Conservation (phyloP, 1,140 invertebrate genomes). For the Pogonus chalceus region DNA sequence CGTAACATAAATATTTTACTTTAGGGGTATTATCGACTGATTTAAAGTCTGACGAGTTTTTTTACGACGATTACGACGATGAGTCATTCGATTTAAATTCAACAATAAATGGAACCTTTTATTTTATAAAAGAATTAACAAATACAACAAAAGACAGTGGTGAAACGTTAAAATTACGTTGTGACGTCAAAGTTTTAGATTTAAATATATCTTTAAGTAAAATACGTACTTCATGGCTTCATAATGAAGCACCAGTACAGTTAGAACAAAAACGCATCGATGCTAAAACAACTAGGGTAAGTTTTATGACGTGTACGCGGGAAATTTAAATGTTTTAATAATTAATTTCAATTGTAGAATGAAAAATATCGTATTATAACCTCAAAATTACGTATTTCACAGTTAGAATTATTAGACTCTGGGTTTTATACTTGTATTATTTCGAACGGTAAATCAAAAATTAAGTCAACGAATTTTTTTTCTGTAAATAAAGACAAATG, state of each 20-base stretch:
- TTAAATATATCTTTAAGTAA: constrained; percentile 24
- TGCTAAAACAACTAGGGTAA: constrained; percentile 34
- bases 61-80: constrained; percentile 20
- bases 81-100: constrained; percentile 21
- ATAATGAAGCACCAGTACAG: constrained; percentile 51
- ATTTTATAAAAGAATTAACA: constrained; percentile 37
- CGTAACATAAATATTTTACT: no score
- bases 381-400: constrained; percentile 47
- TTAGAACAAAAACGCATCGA: constrained; percentile 41
- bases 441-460: constrained; percentile 45
- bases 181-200: constrained; percentile 45
- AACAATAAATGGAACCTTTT: constrained; percentile 30
- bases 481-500: constrained; percentile 36
- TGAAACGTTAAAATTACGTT: constrained; percentile 48
- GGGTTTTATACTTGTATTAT: constrained; percentile 63
- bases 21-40: not conserved
- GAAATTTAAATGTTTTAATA: not conserved
- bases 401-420: constrained; percentile 53
- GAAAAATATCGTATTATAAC: constrained; percentile 22
- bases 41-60: not conserved
- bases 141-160: constrained; percentile 56
- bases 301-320: not conserved
- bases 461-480: constrained; percentile 49
- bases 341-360: not conserved
- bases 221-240: constrained; percentile 57